Percentiles rank a stretch among this genome's conserved stretches.
phyloP scores from a whole-genome alignment of 2,797 vertebrate genomes.

The Rhabdomys pumilio region DNA sequence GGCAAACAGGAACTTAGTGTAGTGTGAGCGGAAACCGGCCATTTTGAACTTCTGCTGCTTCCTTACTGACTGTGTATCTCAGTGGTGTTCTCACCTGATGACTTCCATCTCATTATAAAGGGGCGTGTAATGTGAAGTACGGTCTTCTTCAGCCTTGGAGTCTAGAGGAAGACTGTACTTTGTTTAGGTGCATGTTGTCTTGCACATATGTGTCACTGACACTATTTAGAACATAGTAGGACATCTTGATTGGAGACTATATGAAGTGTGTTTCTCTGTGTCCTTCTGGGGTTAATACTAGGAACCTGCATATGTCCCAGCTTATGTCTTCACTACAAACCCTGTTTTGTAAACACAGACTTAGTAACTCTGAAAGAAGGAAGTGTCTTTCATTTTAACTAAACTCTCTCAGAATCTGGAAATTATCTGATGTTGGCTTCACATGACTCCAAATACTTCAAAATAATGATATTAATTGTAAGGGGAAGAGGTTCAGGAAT shows the following conservation, averaged over 20 bases:
- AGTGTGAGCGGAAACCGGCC: slow-evolving; percentile 10
- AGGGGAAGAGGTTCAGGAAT: not conserved
- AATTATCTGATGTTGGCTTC: slow-evolving; percentile 49
- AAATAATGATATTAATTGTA: slow-evolving; percentile 20
- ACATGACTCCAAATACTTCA: slow-evolving; percentile 46
- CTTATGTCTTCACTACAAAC: slow-evolving; percentile 42
- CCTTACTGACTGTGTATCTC: not conserved
- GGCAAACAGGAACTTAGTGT: slow-evolving; percentile 8
- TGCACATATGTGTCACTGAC: slow-evolving; percentile 7
- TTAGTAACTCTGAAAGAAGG: slow-evolving; percentile 27
- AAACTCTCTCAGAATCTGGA: slow-evolving; percentile 45
- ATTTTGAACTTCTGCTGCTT: slow-evolving; percentile 33
- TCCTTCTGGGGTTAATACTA: slow-evolving; percentile 1
- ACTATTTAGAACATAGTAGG: not conserved
- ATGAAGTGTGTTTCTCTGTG: not conserved
- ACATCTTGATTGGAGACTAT: not conserved
- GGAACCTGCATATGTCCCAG: not conserved
- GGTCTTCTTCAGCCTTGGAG: not conserved
- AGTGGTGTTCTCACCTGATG: not conserved
- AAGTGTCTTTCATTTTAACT: slow-evolving; percentile 23
- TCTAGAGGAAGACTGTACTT: slow-evolving; percentile 27
- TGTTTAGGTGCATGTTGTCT: not conserved
- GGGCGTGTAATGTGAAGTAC: not conserved
- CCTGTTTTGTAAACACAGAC: not conserved
- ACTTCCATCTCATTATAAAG: not conserved